These are phyloP conservation scores for Punctoribates punctum DNA, from an alignment of 2,888 invertebrate genomes.

Conservation along the genomic window DNA sequence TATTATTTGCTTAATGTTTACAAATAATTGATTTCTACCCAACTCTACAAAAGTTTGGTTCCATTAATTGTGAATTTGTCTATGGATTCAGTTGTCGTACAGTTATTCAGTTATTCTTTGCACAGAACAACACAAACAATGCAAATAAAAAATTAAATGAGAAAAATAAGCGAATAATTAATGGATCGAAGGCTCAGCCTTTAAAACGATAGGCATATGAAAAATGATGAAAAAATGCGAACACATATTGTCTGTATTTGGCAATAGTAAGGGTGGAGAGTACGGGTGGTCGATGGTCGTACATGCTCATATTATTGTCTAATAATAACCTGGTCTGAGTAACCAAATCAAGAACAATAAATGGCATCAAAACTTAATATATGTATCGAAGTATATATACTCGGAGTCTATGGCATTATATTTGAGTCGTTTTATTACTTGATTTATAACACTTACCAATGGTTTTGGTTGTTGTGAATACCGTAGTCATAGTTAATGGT, in stretches of 20 bases:
- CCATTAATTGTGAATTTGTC: too few relatives aligned
- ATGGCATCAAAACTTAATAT: conserved; percentile 33
- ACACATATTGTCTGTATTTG: background rate
- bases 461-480: conserved; percentile 19
- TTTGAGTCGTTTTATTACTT: conserved; percentile 28
- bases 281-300: conserved; percentile 12
- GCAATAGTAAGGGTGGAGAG: background rate
- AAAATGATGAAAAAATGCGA: background rate
- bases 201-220: background rate
- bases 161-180: background rate
- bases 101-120: too few relatives aligned
- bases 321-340: conserved; percentile 18
- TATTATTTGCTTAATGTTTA: too few relatives aligned
- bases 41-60: too few relatives aligned
- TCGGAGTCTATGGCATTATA: background rate
- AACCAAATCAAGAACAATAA: conserved; percentile 27
- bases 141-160: too few relatives aligned
- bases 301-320: background rate
- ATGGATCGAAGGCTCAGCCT: background rate
- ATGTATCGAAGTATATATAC: conserved; percentile 27
- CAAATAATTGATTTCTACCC: too few relatives aligned
- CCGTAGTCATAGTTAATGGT: conserved; percentile 21
- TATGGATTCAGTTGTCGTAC: too few relatives aligned
- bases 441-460: conserved; percentile 39
- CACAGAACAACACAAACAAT: too few relatives aligned